phyloP scores from a whole-genome alignment of 2,888 invertebrate genomes.

The Macropis europaea region DNA sequence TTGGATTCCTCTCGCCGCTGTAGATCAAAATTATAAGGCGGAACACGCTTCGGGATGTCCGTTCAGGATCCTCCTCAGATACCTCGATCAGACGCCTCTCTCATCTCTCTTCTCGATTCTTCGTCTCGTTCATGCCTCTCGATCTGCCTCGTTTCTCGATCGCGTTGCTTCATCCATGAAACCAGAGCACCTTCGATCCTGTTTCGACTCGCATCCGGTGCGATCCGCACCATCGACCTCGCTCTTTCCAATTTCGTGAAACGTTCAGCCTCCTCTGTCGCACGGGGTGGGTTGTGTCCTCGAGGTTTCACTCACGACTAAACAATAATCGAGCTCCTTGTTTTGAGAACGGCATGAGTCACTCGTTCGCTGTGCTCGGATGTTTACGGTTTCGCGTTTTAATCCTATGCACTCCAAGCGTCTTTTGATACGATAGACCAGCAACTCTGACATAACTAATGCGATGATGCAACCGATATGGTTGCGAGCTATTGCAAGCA shows the following conservation, averaged over 20 bases:
- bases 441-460: too few species aligned
- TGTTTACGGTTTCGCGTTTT: too few species aligned
- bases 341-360: too few species aligned
- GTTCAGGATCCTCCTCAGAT: slow-evolving; percentile 40
- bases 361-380: too few species aligned
- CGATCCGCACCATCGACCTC: not conserved
- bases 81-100: slow-evolving; percentile 29
- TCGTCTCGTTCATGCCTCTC: not conserved
- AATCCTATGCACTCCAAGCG: too few species aligned
- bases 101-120: slow-evolving; percentile 1
- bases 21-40: slow-evolving; percentile 75
- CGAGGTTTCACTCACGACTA: too few species aligned
- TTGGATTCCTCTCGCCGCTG: slow-evolving; percentile 72
- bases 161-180: slow-evolving; percentile 16
- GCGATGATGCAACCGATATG: too few species aligned
- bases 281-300: too few species aligned
- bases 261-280: too few species aligned
- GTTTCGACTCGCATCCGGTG: slow-evolving; percentile 26
- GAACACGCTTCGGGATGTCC: slow-evolving; percentile 59
- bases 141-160: not conserved
- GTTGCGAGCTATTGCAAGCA: too few species aligned
- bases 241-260: not conserved
- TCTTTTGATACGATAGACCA: too few species aligned
- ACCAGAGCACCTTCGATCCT: slow-evolving; percentile 46
- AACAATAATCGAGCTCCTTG: too few species aligned